Percentiles rank a stretch among this genome's conserved stretches.
Evolutionary conservation across 2,888 invertebrate species (phyloP).

Genomic region (Lepidochitona cinerea): DNA sequence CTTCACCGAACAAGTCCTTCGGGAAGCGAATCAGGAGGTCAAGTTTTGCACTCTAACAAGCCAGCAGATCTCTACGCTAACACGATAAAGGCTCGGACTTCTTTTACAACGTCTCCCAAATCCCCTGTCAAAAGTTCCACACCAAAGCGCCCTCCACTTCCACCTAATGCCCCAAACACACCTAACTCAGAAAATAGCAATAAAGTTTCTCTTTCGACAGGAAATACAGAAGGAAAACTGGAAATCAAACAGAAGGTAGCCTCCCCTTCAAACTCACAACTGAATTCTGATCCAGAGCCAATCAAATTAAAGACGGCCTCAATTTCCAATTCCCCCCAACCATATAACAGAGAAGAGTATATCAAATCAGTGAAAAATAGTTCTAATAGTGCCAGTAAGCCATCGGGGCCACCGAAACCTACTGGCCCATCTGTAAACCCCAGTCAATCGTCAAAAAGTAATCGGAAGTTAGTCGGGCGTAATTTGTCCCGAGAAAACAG

Average conservation of each 20-base stretch:
- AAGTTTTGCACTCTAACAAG: background rate
- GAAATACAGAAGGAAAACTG: no score
- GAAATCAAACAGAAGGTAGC: no score
- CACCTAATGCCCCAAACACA: background rate
- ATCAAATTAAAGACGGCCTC: background rate
- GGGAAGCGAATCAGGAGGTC: background rate
- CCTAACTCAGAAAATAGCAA: background rate
- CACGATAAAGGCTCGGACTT: background rate
- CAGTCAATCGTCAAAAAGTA: background rate
- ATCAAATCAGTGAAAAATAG: background rate
- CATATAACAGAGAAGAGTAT: background rate
- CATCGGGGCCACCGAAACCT: background rate
- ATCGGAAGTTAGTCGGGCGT: background rate
- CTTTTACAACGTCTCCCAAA: background rate
- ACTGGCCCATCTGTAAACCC: background rate
- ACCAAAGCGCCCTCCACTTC: background rate
- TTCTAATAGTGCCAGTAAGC: background rate
- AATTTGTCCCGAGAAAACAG: background rate
- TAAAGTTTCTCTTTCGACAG: no score
- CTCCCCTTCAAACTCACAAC: background rate
- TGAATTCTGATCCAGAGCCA: no score
- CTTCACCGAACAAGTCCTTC: background rate
- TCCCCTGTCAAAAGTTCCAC: background rate
- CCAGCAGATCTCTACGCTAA: background rate
- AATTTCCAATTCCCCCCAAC: background rate